Evolutionary conservation across 2,797 vertebrate genomes (phyloP).

Genomic region (Myripristis murdjan): DNA sequence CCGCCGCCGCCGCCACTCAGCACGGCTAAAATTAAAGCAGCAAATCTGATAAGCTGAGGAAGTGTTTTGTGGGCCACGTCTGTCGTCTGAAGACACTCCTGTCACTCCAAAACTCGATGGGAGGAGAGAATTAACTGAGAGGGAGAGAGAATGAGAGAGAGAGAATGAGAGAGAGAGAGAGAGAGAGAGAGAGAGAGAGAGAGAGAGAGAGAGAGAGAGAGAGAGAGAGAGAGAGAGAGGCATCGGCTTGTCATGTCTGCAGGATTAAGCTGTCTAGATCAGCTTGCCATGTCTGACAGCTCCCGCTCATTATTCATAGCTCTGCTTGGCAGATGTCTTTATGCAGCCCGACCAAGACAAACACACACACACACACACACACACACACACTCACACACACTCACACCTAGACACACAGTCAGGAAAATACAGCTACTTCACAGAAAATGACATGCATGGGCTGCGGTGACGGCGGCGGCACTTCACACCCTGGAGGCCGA

Average conservation of each 20-base stretch:
- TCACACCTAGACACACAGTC: constrained; percentile 31
- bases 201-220: too few relatives aligned
- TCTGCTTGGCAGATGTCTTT: constrained; percentile 67
- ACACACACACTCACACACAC: constrained; percentile 11
- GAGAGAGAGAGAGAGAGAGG: constrained; percentile 31
- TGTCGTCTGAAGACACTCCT: constrained; percentile 45
- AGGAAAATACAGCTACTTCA: constrained; percentile 10
- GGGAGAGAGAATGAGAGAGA: constrained; percentile 5
- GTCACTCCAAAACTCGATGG: constrained; percentile 38
- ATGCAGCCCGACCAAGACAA: constrained; percentile 42
- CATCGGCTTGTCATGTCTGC: constrained; percentile 67
- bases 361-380: constrained; percentile 30
- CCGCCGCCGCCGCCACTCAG: background rate
- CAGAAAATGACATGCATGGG: background rate
- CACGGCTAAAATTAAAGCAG: constrained; percentile 11
- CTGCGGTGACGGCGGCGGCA: constrained; percentile 11
- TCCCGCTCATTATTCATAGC: constrained; percentile 72
- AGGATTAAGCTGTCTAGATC: constrained; percentile 72
- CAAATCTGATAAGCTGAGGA: constrained; percentile 53
- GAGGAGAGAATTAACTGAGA: constrained; percentile 44
- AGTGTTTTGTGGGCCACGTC: constrained; percentile 35
- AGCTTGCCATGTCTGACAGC: constrained; percentile 71
- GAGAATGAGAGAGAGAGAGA: too few relatives aligned
- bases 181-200: too few relatives aligned
- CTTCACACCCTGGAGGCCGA: too few relatives aligned